Conservation (phyloP, 2,888 invertebrate species). For the Dinocampus coccinellae region DNA sequence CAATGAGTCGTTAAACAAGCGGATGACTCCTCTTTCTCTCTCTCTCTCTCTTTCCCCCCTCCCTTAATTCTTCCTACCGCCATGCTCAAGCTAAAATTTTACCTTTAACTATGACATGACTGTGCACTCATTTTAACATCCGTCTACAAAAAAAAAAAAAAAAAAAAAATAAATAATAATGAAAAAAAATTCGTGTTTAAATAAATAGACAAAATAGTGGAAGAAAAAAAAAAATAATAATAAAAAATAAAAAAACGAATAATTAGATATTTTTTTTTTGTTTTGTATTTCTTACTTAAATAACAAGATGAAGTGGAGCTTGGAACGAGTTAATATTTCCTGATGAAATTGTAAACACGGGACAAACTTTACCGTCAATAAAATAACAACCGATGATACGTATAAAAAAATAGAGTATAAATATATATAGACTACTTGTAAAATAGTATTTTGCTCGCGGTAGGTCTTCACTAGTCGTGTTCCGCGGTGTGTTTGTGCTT, state of each 20-base stretch:
- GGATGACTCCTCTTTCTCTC: constrained; percentile 33
- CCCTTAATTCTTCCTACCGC: no score
- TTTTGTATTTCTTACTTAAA: neutral
- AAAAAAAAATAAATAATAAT: neutral
- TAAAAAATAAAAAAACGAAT: neutral
- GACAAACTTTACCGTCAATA: neutral
- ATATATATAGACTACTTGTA: neutral
- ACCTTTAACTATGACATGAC: constrained; percentile 17
- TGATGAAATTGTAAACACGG: neutral
- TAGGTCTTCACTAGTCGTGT: constrained; percentile 58
- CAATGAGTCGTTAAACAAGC: constrained; percentile 41
- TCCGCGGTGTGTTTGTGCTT: constrained; percentile 62
- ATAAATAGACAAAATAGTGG: no score
- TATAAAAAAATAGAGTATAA: neutral
- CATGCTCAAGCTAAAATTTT: constrained; percentile 1
- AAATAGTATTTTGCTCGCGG: constrained; percentile 9
- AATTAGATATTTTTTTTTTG: no score
- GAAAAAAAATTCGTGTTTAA: no score
- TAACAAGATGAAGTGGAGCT: neutral
- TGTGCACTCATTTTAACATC: constrained; percentile 18
- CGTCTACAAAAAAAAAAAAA: neutral
- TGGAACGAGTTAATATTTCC: neutral
- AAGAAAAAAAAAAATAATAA: neutral
- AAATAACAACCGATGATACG: neutral
- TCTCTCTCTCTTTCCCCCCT: no score